A percentile compares a stretch with the other conserved stretches of the same genome.
phyloP scores from a whole-genome alignment of 2,113 vertebrate genomes.

The Patagioenas fasciata region DNA sequence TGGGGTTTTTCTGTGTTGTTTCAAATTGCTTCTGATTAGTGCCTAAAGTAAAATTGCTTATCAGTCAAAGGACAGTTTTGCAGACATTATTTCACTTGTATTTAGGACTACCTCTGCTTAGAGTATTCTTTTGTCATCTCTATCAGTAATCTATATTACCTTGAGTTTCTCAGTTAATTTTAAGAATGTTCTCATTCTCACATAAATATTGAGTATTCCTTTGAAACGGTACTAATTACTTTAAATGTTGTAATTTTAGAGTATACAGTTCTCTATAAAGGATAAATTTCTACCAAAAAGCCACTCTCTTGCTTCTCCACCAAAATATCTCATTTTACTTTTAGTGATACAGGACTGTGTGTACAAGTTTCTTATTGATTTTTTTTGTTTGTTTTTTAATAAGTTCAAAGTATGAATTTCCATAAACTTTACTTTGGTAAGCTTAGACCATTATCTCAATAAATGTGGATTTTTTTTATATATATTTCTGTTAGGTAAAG shows the following conservation, averaged over 20 bases:
- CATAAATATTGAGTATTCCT: background rate
- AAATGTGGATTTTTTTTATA: background rate
- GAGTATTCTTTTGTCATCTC: background rate
- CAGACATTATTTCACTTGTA: background rate
- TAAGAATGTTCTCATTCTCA: background rate
- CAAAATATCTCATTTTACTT: background rate
- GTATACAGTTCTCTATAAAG: background rate
- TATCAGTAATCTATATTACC: background rate
- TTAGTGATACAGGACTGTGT: background rate
- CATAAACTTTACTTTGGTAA: background rate
- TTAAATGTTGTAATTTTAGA: background rate
- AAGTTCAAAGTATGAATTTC: background rate
- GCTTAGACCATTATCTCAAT: background rate
- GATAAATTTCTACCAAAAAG: background rate
- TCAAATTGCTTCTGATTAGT: background rate
- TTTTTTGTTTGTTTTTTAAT: background rate
- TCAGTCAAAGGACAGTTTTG: background rate
- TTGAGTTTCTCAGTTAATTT: background rate
- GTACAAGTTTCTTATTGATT: background rate
- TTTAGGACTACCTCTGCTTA: background rate
- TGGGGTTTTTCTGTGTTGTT: background rate
- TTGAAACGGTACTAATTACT: background rate
- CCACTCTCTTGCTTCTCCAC: background rate
- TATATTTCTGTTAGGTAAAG: background rate
- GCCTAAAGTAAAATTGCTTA: conserved; percentile 16